A percentile compares a stretch with the other conserved stretches of the same genome.
phyloP scores from a whole-genome alignment of 1,140 invertebrate species.

The Macrocentrus cingulum region DNA sequence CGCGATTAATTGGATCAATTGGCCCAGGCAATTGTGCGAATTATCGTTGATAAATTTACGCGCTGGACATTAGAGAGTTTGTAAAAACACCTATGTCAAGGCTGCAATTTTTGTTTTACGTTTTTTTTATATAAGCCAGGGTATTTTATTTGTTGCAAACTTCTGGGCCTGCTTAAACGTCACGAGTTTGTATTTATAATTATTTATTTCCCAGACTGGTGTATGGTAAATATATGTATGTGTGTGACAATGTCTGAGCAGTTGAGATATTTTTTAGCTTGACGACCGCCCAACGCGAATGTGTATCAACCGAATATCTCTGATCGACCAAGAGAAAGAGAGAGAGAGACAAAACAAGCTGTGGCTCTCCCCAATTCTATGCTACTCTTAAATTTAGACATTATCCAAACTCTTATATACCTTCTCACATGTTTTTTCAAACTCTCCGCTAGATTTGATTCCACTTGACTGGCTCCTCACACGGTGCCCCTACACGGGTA shows the following conservation, averaged over 20 bases:
- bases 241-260: conserved; percentile 4
- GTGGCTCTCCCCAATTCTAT: conserved; percentile 24
- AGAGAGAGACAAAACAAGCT: not conserved
- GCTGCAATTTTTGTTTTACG: not conserved
- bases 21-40: too few species aligned
- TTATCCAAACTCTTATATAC: conserved; percentile 28
- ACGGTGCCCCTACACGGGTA: too few species aligned
- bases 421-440: conserved; percentile 21
- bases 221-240: conserved; percentile 6
- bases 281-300: conserved; percentile 25
- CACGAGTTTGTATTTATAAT: conserved; percentile 18
- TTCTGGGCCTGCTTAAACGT: too few species aligned
- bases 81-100: not conserved
- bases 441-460: conserved; percentile 22
- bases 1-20: too few species aligned
- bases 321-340: conserved; percentile 13
- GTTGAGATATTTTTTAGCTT: conserved; percentile 21
- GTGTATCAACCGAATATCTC: conserved; percentile 25
- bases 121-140: not conserved
- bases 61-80: too few species aligned
- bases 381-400: conserved; percentile 34
- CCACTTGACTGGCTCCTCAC: conserved; percentile 16
- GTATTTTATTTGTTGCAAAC: too few species aligned
- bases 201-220: conserved; percentile 22
- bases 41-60: too few species aligned